Conservation (phyloP, 2,888 invertebrate genomes). For the Pristionchus japonicus region DNA sequence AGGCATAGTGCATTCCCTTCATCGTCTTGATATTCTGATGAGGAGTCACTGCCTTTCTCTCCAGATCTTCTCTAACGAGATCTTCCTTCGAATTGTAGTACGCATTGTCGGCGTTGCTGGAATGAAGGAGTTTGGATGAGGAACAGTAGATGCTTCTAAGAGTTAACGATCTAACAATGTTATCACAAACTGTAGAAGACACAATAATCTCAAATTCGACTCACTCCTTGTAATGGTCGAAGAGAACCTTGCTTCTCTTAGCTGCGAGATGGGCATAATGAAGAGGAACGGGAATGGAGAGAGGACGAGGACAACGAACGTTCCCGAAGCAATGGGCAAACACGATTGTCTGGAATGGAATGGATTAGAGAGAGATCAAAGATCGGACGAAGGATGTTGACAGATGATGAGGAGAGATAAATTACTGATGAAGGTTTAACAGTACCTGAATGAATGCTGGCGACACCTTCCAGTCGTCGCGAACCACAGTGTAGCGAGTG, state of each 20-base stretch:
- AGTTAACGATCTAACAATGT: too few relatives aligned
- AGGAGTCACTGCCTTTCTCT: neutral
- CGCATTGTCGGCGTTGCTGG: neutral
- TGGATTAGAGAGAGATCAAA: neutral
- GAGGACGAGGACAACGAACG: conserved; percentile 84
- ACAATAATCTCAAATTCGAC: neutral
- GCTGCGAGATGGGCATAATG: conserved; percentile 66
- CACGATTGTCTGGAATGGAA: conserved; percentile 73
- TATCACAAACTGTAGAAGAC: neutral
- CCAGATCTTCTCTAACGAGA: conserved; percentile 25
- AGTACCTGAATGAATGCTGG: conserved; percentile 84
- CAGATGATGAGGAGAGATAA: too few relatives aligned
- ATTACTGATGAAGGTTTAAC: too few relatives aligned
- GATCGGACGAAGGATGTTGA: neutral
- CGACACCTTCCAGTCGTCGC: conserved; percentile 84
- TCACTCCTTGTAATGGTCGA: conserved; percentile 36
- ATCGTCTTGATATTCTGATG: neutral
- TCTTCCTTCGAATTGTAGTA: conserved; percentile 32
- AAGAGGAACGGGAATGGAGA: conserved; percentile 77
- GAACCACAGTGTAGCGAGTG: conserved; percentile 88
- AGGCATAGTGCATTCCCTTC: conserved; percentile 27
- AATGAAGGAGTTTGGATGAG: neutral
- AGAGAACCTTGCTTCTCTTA: conserved; percentile 32
- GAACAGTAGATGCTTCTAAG: neutral
- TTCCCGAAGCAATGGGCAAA: conserved; percentile 90